Evolutionary conservation across 2,113 vertebrate species (phyloP).

Genomic region (Lutjanus erythropterus): DNA sequence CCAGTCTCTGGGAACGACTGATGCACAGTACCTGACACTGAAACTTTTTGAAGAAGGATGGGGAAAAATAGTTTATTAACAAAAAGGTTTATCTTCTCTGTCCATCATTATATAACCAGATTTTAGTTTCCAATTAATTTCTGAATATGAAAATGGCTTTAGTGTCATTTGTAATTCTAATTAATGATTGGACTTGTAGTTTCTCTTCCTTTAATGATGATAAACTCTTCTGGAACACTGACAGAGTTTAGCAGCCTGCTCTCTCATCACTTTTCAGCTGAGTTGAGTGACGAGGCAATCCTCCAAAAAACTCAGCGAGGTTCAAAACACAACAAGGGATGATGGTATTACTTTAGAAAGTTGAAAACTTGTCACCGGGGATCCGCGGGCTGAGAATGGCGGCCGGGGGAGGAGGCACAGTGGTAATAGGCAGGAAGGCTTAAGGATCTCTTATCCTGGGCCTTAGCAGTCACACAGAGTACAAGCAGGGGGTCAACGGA

Average conservation of each 20-base stretch:
- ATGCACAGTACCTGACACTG: background rate
- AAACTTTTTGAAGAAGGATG: background rate
- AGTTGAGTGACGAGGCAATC: conserved; percentile 25
- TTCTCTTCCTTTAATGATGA: background rate
- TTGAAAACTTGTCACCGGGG: conserved; percentile 28
- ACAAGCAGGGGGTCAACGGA: conserved; percentile 49
- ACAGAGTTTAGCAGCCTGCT: background rate
- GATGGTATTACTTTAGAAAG: conserved; percentile 24
- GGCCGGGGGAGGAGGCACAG: conserved; percentile 34
- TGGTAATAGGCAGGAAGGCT: conserved; percentile 54
- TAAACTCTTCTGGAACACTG: background rate
- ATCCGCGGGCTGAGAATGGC: conserved; percentile 14
- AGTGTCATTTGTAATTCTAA: background rate
- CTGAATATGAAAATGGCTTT: background rate
- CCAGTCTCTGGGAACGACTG: too few relatives aligned
- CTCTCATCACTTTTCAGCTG: conserved; percentile 4
- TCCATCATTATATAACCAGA: background rate
- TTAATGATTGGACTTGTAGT: background rate
- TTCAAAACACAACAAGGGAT: conserved; percentile 41
- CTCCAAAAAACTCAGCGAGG: background rate
- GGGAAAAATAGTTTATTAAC: background rate
- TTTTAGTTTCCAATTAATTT: background rate
- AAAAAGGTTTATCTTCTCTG: background rate
- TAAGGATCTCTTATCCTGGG: conserved; percentile 47
- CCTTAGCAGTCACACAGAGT: conserved; percentile 54